These are phyloP conservation scores for Dipus sagitta DNA, from an alignment of 2,797 vertebrate genomes.

Conservation along the genomic window DNA sequence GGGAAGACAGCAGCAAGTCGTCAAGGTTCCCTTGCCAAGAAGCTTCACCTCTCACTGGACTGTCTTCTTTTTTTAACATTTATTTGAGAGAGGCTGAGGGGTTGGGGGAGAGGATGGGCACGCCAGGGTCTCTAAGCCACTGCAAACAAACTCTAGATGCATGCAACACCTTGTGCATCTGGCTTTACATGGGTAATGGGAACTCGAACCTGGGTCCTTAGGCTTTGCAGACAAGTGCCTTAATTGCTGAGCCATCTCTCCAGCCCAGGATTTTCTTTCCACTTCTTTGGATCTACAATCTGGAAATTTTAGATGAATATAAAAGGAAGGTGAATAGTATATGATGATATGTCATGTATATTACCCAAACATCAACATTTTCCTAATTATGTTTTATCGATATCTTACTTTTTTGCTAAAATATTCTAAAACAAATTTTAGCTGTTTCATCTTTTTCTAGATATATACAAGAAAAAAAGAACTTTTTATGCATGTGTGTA, in stretches of 20 bases:
- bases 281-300: neutral
- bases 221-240: no score
- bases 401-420: neutral
- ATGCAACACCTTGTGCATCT: no score
- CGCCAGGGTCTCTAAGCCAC: no score
- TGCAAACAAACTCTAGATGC: no score
- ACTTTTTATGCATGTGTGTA: neutral
- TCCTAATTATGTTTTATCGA: neutral
- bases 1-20: neutral
- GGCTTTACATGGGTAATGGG: no score
- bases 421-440: conserved; percentile 3
- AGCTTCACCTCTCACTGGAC: neutral
- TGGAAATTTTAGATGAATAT: neutral
- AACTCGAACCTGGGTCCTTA: no score
- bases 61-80: no score
- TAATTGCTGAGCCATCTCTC: no score
- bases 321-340: neutral
- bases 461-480: neutral
- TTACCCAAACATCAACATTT: neutral
- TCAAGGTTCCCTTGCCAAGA: neutral
- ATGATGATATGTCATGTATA: neutral
- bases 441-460: neutral
- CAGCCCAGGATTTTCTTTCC: neutral
- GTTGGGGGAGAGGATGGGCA: no score
- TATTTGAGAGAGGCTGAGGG: no score